Conservation (phyloP, 2,888 invertebrate species). For the Drosophila buzzatii region DNA sequence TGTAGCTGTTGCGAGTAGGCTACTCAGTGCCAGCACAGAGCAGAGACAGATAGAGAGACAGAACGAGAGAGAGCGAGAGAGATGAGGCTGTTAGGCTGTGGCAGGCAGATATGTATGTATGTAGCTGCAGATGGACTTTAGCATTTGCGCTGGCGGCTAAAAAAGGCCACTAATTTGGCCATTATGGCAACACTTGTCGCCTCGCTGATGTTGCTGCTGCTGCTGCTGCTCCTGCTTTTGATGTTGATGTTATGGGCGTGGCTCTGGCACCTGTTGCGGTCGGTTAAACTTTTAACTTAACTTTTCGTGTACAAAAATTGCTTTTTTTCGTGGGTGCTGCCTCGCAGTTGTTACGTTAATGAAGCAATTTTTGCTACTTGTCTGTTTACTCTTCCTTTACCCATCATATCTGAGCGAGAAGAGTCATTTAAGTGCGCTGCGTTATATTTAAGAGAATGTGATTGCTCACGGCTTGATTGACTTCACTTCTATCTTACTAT, state of each 20-base stretch:
- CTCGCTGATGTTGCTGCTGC: conserved; percentile 10
- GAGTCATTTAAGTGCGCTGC: background rate
- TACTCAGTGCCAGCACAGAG: conserved; percentile 6
- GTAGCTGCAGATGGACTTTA: conserved; percentile 19
- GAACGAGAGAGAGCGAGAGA: background rate
- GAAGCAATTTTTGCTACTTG: conserved; percentile 29
- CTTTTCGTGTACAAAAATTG: conserved; percentile 29
- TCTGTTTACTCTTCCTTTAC: conserved; percentile 3
- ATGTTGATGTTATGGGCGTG: conserved; percentile 26
- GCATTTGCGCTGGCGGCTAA: conserved; percentile 35
- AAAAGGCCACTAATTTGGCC: conserved; percentile 71
- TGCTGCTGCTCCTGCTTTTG: background rate
- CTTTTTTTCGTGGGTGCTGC: conserved; percentile 1
- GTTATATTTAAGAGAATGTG: too few relatives aligned
- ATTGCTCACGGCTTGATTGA: too few relatives aligned
- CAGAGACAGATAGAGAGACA: background rate
- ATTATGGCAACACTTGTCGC: conserved; percentile 57
- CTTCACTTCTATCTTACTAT: too few relatives aligned
- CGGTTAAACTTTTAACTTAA: conserved; percentile 65
- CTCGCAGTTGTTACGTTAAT: conserved; percentile 26
- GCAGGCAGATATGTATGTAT: background rate
- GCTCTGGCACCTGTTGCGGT: conserved; percentile 67
- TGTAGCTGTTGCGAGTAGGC: conserved; percentile 2
- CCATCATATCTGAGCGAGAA: background rate
- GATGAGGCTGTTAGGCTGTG: background rate